These are phyloP conservation scores for Mayetiola destructor DNA, from an alignment of 2,888 invertebrate species.

Conservation along the genomic window DNA sequence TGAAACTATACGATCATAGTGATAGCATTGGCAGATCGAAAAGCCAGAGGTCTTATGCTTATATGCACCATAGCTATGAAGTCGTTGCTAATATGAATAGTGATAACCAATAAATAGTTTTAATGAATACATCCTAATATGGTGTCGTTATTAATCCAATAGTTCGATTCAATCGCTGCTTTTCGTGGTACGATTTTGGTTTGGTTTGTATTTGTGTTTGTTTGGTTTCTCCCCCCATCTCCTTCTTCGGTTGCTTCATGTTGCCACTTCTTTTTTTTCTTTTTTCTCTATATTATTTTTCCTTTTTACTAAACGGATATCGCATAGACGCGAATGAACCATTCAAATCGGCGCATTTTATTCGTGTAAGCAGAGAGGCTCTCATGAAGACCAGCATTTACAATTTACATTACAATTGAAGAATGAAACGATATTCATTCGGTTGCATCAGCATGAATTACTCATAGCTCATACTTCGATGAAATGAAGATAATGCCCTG, in stretches of 20 bases:
- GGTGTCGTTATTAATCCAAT: conserved; percentile 15
- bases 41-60: conserved; percentile 4
- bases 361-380: no score
- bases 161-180: not conserved
- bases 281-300: not conserved
- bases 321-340: not conserved
- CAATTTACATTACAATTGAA: no score
- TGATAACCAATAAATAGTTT: conserved; percentile 14
- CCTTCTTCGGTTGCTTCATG: not conserved
- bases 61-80: conserved; percentile 1
- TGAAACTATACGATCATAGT: no score
- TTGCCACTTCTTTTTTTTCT: not conserved
- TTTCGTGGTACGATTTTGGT: not conserved
- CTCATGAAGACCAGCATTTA: no score
- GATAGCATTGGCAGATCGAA: no score
- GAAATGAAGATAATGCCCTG: no score
- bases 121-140: conserved; percentile 16
- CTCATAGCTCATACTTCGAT: no score
- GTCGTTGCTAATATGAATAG: conserved; percentile 11
- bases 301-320: not conserved
- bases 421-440: no score
- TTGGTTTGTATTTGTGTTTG: not conserved
- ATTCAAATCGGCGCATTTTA: not conserved
- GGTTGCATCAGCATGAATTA: no score
- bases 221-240: not conserved